These are phyloP conservation scores for Aproaerema taeniolella DNA, from an alignment of 2,888 invertebrate genomes.

Conservation along the genomic window DNA sequence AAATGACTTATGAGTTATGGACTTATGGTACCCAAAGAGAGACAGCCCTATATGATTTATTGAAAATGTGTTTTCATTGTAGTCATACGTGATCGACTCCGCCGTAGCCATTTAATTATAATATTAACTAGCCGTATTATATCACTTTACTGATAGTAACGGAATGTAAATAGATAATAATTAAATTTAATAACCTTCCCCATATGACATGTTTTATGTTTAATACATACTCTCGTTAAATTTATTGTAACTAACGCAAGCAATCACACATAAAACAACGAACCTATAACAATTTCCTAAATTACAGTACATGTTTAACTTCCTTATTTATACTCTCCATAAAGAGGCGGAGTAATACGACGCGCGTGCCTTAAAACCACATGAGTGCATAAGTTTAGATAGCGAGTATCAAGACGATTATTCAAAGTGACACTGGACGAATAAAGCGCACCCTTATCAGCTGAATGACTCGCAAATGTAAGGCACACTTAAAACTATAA, in stretches of 20 bases:
- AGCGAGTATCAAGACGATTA: conserved; percentile 55
- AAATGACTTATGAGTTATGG: conserved; percentile 50
- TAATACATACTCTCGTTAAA: too few relatives aligned
- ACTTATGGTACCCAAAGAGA: conserved; percentile 26
- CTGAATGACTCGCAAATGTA: conserved; percentile 23
- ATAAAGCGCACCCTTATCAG: conserved; percentile 48
- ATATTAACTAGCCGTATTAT: too few relatives aligned
- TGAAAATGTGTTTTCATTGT: conserved; percentile 26
- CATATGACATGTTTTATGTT: too few relatives aligned
- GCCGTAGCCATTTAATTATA: conserved; percentile 14
- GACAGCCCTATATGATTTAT: conserved; percentile 49
- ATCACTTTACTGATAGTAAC: too few relatives aligned
- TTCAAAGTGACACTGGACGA: conserved; percentile 46
- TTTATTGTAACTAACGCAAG: too few relatives aligned
- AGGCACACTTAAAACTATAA: conserved; percentile 31
- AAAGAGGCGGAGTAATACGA: conserved; percentile 15
- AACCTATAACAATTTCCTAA: conserved; percentile 1
- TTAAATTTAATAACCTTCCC: too few relatives aligned
- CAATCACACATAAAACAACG: too few relatives aligned
- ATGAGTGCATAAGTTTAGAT: conserved; percentile 45
- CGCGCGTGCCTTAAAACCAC: conserved; percentile 44
- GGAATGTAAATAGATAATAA: too few relatives aligned
- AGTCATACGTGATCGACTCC: conserved; percentile 18
- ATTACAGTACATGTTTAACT: conserved; percentile 4
- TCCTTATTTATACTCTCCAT: conserved; percentile 18